A percentile compares a stretch with the other conserved stretches of the same genome.
Conservation (phyloP, 2,797 vertebrate species). For the Hozukius guyotensis region DNA sequence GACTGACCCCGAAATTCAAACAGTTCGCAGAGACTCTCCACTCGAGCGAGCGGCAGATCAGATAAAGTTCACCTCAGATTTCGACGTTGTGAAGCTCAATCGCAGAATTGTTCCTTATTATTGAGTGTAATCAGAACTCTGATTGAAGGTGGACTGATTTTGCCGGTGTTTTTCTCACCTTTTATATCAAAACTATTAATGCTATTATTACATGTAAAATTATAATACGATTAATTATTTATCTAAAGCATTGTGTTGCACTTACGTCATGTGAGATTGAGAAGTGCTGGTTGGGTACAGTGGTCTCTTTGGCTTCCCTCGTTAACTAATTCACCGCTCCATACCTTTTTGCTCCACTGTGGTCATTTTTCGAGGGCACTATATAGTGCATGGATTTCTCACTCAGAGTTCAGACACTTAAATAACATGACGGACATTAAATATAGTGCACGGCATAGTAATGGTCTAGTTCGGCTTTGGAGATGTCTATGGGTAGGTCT, state of each 20-base stretch:
- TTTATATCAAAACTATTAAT: background rate
- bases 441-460: conserved; percentile 18
- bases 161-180: background rate
- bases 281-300: background rate
- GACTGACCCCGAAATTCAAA: conserved; percentile 60
- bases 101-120: background rate
- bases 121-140: background rate
- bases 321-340: background rate
- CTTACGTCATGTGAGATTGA: background rate
- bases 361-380: background rate
- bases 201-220: background rate
- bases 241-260: background rate
- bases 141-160: background rate
- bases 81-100: background rate
- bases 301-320: background rate
- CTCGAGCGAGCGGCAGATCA: background rate
- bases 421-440: conserved; percentile 28
- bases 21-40: conserved; percentile 29
- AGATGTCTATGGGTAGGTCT: conserved; percentile 29
- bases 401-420: conserved; percentile 3
- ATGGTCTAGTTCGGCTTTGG: conserved; percentile 29
- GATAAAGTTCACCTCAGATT: conserved; percentile 17
- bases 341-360: background rate
- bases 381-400: background rate
- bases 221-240: background rate